Percentiles rank a stretch among this genome's conserved stretches.
phyloP scores from a whole-genome alignment of 2,888 invertebrate species.

The Caenorhabditis sp. region DNA sequence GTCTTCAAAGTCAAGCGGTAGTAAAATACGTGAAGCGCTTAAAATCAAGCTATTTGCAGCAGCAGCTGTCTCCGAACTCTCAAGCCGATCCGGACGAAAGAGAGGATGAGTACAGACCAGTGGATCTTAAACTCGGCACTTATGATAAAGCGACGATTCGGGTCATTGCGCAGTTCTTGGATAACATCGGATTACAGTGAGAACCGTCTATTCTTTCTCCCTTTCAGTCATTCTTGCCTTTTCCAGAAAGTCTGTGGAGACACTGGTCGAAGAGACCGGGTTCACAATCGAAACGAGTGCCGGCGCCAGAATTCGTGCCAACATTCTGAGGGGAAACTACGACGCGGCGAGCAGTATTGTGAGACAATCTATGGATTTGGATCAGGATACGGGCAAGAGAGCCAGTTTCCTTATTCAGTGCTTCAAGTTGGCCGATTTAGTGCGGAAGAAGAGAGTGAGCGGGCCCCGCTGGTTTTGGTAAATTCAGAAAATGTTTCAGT shows the following conservation, averaged over 20 bases:
- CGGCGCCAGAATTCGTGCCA: constrained; percentile 61
- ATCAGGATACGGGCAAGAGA: background rate
- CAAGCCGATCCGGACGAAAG: constrained; percentile 14
- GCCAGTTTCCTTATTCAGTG: constrained; percentile 30
- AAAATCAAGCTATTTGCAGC: background rate
- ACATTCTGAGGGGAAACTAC: constrained; percentile 64
- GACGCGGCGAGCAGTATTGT: constrained; percentile 61
- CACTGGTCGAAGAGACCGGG: constrained; percentile 74
- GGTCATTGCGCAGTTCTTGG: constrained; percentile 74
- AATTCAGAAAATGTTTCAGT: constrained; percentile 15
- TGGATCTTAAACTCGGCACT: background rate
- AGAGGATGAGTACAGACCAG: background rate
- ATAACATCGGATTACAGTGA: constrained; percentile 71
- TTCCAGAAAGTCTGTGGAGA: constrained; percentile 72
- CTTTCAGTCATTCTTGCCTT: background rate
- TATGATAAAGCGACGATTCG: constrained; percentile 64
- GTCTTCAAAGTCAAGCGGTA: constrained; percentile 31
- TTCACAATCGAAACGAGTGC: constrained; percentile 71
- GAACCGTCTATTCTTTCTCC: background rate
- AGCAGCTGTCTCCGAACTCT: constrained; percentile 27
- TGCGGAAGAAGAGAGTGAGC: constrained; percentile 15
- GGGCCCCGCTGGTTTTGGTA: background rate
- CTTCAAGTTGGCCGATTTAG: constrained; percentile 44
- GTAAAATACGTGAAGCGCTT: background rate
- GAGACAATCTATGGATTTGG: constrained; percentile 36